These are phyloP conservation scores for Agrilus cyanescens DNA, from an alignment of 2,888 invertebrate genomes.

Conservation along the genomic window DNA sequence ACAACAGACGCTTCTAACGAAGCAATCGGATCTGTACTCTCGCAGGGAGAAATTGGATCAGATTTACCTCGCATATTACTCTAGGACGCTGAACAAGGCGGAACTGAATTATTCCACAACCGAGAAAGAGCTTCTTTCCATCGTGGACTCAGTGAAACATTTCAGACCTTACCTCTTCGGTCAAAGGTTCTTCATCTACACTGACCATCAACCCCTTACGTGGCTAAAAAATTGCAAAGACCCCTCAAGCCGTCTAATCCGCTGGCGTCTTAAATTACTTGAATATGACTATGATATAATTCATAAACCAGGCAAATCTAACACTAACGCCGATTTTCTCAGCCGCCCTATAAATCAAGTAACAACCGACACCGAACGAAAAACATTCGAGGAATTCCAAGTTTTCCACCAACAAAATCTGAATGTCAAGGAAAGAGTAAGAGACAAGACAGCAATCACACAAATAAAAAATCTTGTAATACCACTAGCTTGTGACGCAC, in stretches of 20 bases:
- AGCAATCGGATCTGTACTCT: background rate
- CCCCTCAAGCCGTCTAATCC: too few relatives aligned
- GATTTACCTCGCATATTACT: constrained; percentile 1
- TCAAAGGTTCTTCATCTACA: background rate
- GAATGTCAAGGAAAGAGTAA: background rate
- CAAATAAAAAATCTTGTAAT: background rate
- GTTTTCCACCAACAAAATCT: too few relatives aligned
- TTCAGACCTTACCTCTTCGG: background rate
- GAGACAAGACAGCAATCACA: background rate
- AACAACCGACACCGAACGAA: too few relatives aligned
- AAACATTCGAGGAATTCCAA: too few relatives aligned
- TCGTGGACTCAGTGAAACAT: constrained; percentile 1
- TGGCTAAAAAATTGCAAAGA: background rate
- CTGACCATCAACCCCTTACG: too few relatives aligned
- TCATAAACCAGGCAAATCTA: too few relatives aligned
- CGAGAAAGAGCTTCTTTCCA: background rate
- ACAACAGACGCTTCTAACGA: too few relatives aligned
- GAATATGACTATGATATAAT: too few relatives aligned
- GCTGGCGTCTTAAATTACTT: too few relatives aligned
- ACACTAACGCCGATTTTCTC: too few relatives aligned
- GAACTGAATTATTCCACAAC: background rate
- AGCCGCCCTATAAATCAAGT: too few relatives aligned
- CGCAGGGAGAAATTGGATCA: background rate
- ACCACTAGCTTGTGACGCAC: background rate
- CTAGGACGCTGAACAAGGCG: background rate